Evolutionary conservation across 2,888 invertebrate genomes (phyloP).

Genomic region (Aromia moschata): DNA sequence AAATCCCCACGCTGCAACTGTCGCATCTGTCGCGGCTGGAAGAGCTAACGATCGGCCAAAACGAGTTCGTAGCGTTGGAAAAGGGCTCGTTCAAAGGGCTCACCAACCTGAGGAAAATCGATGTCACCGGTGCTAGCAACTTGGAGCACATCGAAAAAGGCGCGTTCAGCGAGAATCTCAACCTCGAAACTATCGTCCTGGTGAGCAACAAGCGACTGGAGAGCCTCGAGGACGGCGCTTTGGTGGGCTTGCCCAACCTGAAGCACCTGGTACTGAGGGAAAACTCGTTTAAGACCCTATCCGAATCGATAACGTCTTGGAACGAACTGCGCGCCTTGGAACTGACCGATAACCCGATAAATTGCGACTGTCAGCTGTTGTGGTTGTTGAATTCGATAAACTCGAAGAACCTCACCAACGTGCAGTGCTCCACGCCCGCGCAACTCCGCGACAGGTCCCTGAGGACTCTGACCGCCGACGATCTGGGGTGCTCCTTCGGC

Average conservation of each 20-base stretch:
- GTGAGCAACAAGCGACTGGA: constrained; percentile 81
- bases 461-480: constrained; percentile 75
- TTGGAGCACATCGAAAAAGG: constrained; percentile 79
- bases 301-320: constrained; percentile 84
- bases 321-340: constrained; percentile 79
- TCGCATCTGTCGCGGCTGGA: constrained; percentile 78
- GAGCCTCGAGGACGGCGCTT: constrained; percentile 77
- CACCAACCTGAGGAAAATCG: constrained; percentile 78
- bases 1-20: constrained; percentile 80
- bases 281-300: constrained; percentile 78
- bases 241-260: constrained; percentile 82
- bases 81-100: constrained; percentile 81
- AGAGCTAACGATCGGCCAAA: constrained; percentile 84
- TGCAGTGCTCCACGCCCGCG: constrained; percentile 79
- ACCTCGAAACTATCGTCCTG: constrained; percentile 79
- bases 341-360: constrained; percentile 82
- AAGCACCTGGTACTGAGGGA: constrained; percentile 80
- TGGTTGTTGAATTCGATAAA: constrained; percentile 81
- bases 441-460: constrained; percentile 76
- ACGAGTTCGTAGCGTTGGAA: constrained; percentile 76
- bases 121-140: constrained; percentile 80
- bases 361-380: constrained; percentile 81
- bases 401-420: constrained; percentile 72
- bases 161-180: constrained; percentile 82
- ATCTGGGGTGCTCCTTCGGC: constrained; percentile 83